Percentiles rank a stretch among this genome's conserved stretches.
These are phyloP conservation scores for Numida meleagris DNA, from an alignment of 2,113 vertebrate species.

Conservation along the genomic window DNA sequence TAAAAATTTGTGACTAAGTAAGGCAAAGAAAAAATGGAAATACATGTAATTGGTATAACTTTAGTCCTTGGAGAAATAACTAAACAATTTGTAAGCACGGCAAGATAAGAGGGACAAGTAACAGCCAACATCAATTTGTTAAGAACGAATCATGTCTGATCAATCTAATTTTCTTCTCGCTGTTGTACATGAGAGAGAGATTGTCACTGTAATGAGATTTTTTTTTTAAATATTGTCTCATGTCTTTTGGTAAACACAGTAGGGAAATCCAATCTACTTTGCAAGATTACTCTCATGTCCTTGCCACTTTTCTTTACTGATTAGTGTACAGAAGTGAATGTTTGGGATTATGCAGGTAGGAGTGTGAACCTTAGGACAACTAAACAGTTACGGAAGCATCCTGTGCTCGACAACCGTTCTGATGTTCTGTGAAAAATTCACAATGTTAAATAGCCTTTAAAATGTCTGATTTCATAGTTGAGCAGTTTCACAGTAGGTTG, in stretches of 20 bases:
- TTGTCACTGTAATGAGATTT: background rate
- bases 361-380: background rate
- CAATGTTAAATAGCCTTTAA: slow-evolving; percentile 39
- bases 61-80: background rate
- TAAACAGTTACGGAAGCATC: background rate
- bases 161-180: background rate
- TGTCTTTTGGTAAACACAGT: background rate
- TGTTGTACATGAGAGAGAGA: background rate
- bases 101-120: background rate
- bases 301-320: background rate
- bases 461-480: slow-evolving; percentile 31
- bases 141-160: background rate
- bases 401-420: background rate
- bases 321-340: background rate
- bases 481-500: slow-evolving; percentile 18
- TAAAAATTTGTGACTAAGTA: background rate
- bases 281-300: background rate
- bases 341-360: background rate
- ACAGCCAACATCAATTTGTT: background rate
- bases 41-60: background rate
- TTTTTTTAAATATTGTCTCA: background rate
- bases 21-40: background rate
- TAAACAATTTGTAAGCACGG: background rate
- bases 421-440: slow-evolving; percentile 16
- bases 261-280: background rate